Evolutionary conservation across 1,140 invertebrate genomes (phyloP), one percentile per base, ranked within the genome.

Genomic region (Babylonia areolata): DNA sequence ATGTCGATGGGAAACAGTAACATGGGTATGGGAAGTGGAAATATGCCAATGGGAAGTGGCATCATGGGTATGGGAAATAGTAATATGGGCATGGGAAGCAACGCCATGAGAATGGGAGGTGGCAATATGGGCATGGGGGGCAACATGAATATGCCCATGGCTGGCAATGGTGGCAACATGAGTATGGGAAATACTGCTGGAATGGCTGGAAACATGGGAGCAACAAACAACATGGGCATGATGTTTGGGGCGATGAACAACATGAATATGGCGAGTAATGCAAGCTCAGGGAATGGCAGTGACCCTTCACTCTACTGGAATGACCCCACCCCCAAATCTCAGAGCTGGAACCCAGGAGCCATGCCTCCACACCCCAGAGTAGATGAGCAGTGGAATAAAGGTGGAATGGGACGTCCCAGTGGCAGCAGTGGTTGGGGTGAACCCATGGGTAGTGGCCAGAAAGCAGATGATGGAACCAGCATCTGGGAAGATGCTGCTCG

Each of bases 381-480:
- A 39, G 46, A 81, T 31, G 84, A 75, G 69, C 81, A 9, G 33
- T 84, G 86, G 85, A 87, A 31, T 77, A 89, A 84, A 73, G 42
- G n/a, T 9, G 51, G 77, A 40, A 42, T 42, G 58, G 78, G 46
- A 11, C 42, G 82, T 71, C 51, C 82, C 12, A 71, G 64, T 54
- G 37, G 46, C 37, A 58, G 3, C 31, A 31, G 78, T 83, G 89
- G 89, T 46, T 88, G 86, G 88, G 88, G 88, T 15, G 84, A 90
- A 40, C 87, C 81, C 17, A 42, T 51, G 80, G 85, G 73, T 73
- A 37, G 58, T 42, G 84, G 79, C 28, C 64, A 84, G 31, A 91
- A 91, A 85, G 87, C 88, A 15, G 87, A 90, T 88, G 91, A 92
- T 87, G 87, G 89, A 31, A 89, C 91, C 35, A 87, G 89, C 86